Conservation (phyloP, 2,888 invertebrate genomes). For the Torymus texanus region DNA sequence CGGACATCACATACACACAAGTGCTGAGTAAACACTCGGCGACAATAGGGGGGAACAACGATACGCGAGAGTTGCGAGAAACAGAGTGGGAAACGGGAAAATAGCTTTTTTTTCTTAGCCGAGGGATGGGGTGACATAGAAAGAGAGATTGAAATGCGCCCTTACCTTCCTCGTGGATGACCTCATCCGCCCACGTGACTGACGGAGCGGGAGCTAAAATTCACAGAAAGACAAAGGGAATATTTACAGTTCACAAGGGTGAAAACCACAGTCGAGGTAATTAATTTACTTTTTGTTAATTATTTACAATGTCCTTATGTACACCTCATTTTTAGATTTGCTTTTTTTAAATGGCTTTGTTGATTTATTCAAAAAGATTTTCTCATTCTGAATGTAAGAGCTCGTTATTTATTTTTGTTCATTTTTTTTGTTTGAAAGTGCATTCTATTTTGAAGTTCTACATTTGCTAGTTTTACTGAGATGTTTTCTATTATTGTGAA, state of each 20-base stretch:
- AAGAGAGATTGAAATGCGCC: neutral
- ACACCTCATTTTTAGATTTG: neutral
- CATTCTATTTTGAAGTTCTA: too few relatives aligned
- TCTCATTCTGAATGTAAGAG: too few relatives aligned
- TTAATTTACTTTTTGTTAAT: constrained; percentile 25
- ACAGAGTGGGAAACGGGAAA: neutral
- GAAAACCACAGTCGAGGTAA: neutral
- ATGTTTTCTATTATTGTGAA: too few relatives aligned
- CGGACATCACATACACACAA: constrained; percentile 44
- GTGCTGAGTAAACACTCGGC: constrained; percentile 27
- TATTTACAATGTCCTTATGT: neutral
- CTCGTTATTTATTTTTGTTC: too few relatives aligned
- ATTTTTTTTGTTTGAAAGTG: too few relatives aligned
- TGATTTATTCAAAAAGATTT: neutral
- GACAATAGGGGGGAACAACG: neutral
- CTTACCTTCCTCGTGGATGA: constrained; percentile 50
- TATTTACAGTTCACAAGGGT: constrained; percentile 38
- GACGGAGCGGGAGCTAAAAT: constrained; percentile 50
- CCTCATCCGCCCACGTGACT: constrained; percentile 44
- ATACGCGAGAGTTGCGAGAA: neutral
- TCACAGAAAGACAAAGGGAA: constrained; percentile 48
- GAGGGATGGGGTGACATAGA: neutral
- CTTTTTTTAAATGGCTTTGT: neutral
- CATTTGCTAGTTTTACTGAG: too few relatives aligned
- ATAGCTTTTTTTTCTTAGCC: neutral